Percentiles rank a stretch among this genome's conserved stretches.
These are phyloP conservation scores for Aphrocallistes beatrix DNA, from an alignment of 37 sponge, comb jelly and placozoan species.

Conservation along the genomic window DNA sequence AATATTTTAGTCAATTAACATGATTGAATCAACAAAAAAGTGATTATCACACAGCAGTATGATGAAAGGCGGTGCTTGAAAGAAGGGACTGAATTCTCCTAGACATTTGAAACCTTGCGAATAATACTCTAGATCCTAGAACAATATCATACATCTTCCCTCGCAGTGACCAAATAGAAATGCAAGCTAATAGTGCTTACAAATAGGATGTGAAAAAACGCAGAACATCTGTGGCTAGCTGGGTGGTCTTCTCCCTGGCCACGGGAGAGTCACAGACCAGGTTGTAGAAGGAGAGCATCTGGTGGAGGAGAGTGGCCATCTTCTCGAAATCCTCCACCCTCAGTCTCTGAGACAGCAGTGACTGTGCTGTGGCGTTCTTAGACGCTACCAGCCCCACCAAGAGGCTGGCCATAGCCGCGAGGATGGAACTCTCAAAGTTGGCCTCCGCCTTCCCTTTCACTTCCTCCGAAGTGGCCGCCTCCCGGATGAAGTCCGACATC, in stretches of 20 bases:
- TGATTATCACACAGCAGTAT: no score
- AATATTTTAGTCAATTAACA: no score
- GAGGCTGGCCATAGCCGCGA: background rate
- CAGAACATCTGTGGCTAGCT: constrained; percentile 9
- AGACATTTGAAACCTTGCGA: no score
- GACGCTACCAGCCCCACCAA: background rate
- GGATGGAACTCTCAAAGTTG: constrained; percentile 3
- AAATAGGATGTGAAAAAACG: constrained; percentile 7
- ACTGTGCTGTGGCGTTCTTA: background rate
- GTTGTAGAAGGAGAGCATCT: constrained; percentile 8
- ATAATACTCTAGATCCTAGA: no score
- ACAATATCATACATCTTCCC: background rate
- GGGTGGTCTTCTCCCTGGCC: background rate
- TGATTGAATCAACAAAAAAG: no score
- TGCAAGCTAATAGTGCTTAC: background rate
- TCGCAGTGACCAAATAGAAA: background rate
- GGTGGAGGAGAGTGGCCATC: constrained; percentile 11
- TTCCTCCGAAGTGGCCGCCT: background rate
- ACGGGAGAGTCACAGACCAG: background rate
- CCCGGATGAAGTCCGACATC: constrained; percentile 17
- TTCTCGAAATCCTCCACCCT: background rate
- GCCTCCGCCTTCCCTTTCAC: background rate
- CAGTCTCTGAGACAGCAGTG: background rate
- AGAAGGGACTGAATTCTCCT: no score
- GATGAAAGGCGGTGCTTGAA: no score